Conservation (phyloP, 2,113 vertebrate genomes). For the Melozone crissalis region DNA sequence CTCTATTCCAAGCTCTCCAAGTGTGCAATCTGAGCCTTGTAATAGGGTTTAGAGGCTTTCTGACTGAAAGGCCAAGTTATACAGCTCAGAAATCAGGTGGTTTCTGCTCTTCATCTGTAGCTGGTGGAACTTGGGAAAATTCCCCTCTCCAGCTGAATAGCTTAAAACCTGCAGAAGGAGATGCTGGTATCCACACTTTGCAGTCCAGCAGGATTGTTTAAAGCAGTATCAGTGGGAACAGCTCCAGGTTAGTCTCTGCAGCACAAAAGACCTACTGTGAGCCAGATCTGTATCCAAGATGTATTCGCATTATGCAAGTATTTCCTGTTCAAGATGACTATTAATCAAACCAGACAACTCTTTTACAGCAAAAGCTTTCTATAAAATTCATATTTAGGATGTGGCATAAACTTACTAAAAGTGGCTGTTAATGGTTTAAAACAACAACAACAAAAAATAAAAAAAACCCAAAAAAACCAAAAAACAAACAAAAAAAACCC, state of each 20-base stretch:
- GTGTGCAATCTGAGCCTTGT: background rate
- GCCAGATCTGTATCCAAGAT: conserved; percentile 34
- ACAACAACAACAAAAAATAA: background rate
- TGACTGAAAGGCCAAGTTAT: background rate
- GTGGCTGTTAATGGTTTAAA: background rate
- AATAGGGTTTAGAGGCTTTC: background rate
- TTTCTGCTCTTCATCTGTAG: background rate
- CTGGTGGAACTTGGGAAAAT: background rate
- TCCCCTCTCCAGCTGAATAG: background rate
- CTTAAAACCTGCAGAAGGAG: conserved; percentile 3
- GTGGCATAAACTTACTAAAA: conserved; percentile 12
- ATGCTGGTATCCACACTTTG: background rate
- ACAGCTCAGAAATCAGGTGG: accelerated
- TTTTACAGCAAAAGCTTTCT: conserved; percentile 36
- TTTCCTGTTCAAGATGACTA: conserved; percentile 33
- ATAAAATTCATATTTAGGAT: conserved; percentile 49
- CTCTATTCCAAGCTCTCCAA: background rate
- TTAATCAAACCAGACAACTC: conserved; percentile 36
- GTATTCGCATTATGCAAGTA: conserved; percentile 37
- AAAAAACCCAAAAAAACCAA: background rate
- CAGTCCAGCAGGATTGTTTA: background rate
- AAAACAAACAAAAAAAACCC: background rate
- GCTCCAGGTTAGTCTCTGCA: background rate
- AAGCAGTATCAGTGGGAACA: background rate
- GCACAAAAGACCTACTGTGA: conserved; percentile 44